Conservation (phyloP, 2,888 invertebrate genomes). For the Dryocosmus kuriphilus region DNA sequence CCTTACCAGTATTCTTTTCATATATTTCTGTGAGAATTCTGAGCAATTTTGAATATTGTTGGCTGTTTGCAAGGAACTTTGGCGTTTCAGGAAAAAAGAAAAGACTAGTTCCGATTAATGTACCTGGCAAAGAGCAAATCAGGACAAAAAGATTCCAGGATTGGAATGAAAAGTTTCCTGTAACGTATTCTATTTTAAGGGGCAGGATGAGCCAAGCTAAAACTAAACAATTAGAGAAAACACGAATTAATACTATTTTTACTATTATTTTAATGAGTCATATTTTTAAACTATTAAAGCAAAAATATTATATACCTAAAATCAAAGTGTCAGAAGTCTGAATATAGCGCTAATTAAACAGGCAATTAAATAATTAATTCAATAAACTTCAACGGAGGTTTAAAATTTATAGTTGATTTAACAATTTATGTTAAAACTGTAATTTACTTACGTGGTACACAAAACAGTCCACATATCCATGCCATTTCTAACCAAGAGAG, state of each 20-base stretch:
- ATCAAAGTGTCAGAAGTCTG: too few relatives aligned
- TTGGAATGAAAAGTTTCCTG: constrained; percentile 82
- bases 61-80: constrained; percentile 88
- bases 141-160: constrained; percentile 90
- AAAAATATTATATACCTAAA: too few relatives aligned
- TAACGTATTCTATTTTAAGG: constrained; percentile 81
- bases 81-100: constrained; percentile 88
- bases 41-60: constrained; percentile 85
- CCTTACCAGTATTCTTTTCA: constrained; percentile 83
- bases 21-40: constrained; percentile 84
- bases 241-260: neutral
- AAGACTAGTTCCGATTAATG: constrained; percentile 83
- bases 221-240: constrained; percentile 76
- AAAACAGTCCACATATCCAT: constrained; percentile 87
- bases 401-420: too few relatives aligned
- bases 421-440: too few relatives aligned
- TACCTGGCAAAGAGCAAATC: constrained; percentile 84
- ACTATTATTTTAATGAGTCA: too few relatives aligned
- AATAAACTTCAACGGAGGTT: too few relatives aligned
- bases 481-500: constrained; percentile 91
- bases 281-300: too few relatives aligned
- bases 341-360: too few relatives aligned
- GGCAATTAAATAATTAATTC: too few relatives aligned
- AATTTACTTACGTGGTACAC: constrained; percentile 82
- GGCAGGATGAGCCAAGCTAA: constrained; percentile 89